phyloP scores from a whole-genome alignment of 1,140 invertebrate species.

The Drosophila punjabiensis region DNA sequence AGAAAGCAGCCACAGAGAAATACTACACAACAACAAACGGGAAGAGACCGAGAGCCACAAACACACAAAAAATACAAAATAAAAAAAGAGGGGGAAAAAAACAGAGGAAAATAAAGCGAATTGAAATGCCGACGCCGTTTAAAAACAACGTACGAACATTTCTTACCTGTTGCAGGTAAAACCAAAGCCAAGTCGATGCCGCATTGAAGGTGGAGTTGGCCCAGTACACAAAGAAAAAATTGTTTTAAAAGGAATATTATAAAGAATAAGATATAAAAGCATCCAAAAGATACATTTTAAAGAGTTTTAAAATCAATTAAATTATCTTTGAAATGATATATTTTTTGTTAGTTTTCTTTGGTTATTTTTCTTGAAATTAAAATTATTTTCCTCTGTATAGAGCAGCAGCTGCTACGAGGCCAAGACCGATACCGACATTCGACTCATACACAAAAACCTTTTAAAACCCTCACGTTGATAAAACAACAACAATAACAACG shows the following conservation, averaged over 20 bases:
- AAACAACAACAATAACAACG: conserved; percentile 55
- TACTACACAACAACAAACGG: conserved; percentile 31
- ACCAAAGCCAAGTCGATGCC: conserved; percentile 37
- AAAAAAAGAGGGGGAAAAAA: conserved; percentile 14
- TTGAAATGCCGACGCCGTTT: conserved; percentile 74
- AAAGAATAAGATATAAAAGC: neutral
- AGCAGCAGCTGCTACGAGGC: conserved; percentile 74
- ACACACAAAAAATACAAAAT: conserved; percentile 3
- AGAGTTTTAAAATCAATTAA: neutral
- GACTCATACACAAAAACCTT: conserved; percentile 75
- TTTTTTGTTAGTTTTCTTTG: fast-evolving
- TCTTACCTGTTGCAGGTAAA: conserved; percentile 83
- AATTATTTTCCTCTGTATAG: conserved; percentile 11
- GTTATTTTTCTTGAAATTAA: neutral
- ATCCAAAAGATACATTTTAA: neutral
- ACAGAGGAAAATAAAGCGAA: conserved; percentile 61
- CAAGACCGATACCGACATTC: conserved; percentile 51
- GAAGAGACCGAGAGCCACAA: conserved; percentile 22
- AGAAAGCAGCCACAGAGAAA: conserved; percentile 74
- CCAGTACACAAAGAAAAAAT: conserved; percentile 22
- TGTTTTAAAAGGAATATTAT: too few species aligned
- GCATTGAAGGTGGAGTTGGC: conserved; percentile 41
- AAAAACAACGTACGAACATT: conserved; percentile 74
- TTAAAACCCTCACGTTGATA: conserved; percentile 82
- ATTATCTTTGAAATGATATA: neutral